Conservation (phyloP, 1,140 invertebrate species). For the Adoxophyes honmai region DNA sequence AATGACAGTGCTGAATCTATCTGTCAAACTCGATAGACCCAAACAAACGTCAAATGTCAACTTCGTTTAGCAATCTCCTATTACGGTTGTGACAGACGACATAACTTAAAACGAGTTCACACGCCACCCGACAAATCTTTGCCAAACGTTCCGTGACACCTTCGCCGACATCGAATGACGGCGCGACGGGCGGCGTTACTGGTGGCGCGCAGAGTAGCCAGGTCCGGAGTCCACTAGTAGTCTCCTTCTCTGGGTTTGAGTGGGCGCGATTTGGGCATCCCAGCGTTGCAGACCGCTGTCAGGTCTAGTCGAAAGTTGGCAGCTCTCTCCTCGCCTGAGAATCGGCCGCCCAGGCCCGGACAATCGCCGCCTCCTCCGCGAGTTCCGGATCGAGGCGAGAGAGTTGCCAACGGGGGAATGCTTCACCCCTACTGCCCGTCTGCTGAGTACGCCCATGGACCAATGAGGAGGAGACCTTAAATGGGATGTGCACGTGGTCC, state of each 20-base stretch:
- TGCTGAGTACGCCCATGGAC: too few relatives aligned
- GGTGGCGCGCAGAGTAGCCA: too few relatives aligned
- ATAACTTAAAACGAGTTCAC: too few relatives aligned
- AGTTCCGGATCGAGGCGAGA: not conserved
- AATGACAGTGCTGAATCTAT: too few relatives aligned
- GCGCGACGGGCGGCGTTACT: not conserved
- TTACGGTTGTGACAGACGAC: too few relatives aligned
- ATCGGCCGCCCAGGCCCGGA: not conserved
- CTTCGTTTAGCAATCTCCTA: too few relatives aligned
- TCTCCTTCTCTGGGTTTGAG: not conserved
- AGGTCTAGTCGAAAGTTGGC: not conserved
- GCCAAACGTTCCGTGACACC: not conserved
- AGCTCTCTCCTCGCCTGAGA: not conserved
- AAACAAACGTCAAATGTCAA: too few relatives aligned
- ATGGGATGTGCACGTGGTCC: slow-evolving; percentile 25
- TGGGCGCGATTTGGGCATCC: not conserved
- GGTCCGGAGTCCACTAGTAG: slow-evolving; percentile 1
- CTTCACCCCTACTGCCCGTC: not conserved
- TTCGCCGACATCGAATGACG: not conserved
- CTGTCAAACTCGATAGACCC: too few relatives aligned
- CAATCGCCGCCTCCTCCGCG: not conserved
- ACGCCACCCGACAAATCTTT: too few relatives aligned
- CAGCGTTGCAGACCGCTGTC: not conserved
- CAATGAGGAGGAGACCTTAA: slow-evolving; percentile 9
- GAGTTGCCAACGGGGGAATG: not conserved